phyloP scores from a whole-genome alignment of 2,797 vertebrate genomes.

The Scarus forsteni region DNA sequence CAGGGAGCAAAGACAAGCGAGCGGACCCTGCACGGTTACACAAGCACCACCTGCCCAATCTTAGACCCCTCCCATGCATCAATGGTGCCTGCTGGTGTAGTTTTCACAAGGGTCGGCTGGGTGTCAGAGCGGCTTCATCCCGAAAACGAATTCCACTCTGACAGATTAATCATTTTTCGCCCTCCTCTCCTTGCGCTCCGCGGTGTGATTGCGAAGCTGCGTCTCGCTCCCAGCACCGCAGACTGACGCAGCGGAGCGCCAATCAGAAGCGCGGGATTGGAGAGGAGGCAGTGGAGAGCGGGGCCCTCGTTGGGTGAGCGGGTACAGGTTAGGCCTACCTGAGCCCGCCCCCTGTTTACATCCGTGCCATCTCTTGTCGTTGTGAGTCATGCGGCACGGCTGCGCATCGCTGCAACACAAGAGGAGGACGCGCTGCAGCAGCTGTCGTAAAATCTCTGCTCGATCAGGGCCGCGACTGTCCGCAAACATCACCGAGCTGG shows the following conservation, averaged over 20 bases:
- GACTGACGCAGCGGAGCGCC: slow-evolving; percentile 60
- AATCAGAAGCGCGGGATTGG: slow-evolving; percentile 45
- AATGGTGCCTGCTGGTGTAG: slow-evolving; percentile 12
- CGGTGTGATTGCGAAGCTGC: slow-evolving; percentile 76
- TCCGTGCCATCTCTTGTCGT: slow-evolving; percentile 62
- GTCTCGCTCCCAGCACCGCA: slow-evolving; percentile 38
- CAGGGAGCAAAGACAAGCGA: slow-evolving; percentile 57
- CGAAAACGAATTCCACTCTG: slow-evolving; percentile 71
- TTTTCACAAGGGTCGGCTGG: slow-evolving; percentile 31
- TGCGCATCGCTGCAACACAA: slow-evolving; percentile 73
- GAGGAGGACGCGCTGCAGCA: slow-evolving; percentile 59
- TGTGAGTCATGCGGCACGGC: slow-evolving; percentile 84
- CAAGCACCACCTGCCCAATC: slow-evolving; percentile 64
- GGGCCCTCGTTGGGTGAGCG: slow-evolving; percentile 52
- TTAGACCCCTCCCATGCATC: slow-evolving; percentile 25
- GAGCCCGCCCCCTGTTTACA: slow-evolving; percentile 83
- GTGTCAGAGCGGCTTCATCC: slow-evolving; percentile 71
- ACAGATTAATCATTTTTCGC: slow-evolving; percentile 75
- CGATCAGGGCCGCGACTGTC: not conserved
- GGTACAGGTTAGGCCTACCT: slow-evolving; percentile 65
- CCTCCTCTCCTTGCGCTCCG: slow-evolving; percentile 55
- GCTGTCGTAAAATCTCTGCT: slow-evolving; percentile 37
- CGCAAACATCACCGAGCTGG: slow-evolving; percentile 20
- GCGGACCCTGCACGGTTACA: slow-evolving; percentile 56
- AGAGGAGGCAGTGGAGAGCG: slow-evolving; percentile 11